Evolutionary conservation across 1,140 invertebrate genomes (phyloP).

Genomic region (Cepaea nemoralis): DNA sequence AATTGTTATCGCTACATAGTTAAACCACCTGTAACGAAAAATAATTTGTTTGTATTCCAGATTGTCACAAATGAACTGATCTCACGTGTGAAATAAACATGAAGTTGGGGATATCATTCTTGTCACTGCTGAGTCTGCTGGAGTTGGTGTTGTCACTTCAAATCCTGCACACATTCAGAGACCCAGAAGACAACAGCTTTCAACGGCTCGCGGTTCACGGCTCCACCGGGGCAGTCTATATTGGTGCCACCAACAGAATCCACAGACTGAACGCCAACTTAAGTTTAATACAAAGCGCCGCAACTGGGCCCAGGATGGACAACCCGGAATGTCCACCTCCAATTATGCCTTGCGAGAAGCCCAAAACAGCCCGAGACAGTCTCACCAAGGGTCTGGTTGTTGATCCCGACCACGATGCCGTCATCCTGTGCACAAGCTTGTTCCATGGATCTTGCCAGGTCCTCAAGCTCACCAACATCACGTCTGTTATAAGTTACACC

Average conservation of each 20-base stretch:
- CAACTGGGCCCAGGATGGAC: conserved; percentile 91
- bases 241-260: conserved; percentile 92
- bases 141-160: conserved; percentile 19
- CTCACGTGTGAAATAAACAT: neutral
- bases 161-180: conserved; percentile 46
- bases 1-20: too few species aligned
- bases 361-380: conserved; percentile 84
- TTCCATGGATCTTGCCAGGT: conserved; percentile 90
- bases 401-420: conserved; percentile 87
- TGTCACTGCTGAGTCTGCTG: neutral
- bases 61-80: neutral
- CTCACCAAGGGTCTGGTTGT: conserved; percentile 96
- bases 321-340: conserved; percentile 84
- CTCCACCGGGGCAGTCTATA: conserved; percentile 90
- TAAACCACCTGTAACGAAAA: too few species aligned
- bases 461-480: conserved; percentile 88
- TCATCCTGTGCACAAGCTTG: conserved; percentile 92
- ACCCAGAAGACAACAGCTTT: conserved; percentile 46
- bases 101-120: neutral
- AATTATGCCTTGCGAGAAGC: conserved; percentile 63
- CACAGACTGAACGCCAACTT: conserved; percentile 92
- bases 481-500: conserved; percentile 84
- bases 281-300: conserved; percentile 82
- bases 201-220: conserved; percentile 74
- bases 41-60: neutral